phyloP scores from a whole-genome alignment of 2,797 vertebrate genomes.

The Acipenser transmontanus region DNA sequence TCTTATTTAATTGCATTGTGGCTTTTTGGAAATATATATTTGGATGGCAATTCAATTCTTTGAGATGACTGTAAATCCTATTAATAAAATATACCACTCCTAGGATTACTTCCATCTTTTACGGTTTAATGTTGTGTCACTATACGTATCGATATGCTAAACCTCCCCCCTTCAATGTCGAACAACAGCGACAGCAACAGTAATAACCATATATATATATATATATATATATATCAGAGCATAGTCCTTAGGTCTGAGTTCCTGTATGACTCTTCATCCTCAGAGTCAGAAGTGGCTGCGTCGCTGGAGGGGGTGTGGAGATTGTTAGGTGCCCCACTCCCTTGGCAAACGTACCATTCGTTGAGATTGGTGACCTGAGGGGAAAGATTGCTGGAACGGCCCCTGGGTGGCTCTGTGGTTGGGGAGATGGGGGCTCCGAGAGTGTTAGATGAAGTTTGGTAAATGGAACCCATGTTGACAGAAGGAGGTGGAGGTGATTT shows the following conservation, averaged over 20 bases:
- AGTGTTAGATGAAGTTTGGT: slow-evolving; percentile 67
- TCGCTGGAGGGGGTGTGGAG: slow-evolving; percentile 86
- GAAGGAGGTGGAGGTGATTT: slow-evolving; percentile 87
- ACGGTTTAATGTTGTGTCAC: too few species aligned
- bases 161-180: too few species aligned
- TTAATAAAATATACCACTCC: slow-evolving; percentile 11
- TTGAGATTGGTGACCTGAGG: slow-evolving; percentile 96
- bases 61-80: slow-evolving; percentile 28
- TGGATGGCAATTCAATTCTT: too few species aligned
- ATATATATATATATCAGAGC: slow-evolving; percentile 58
- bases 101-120: too few species aligned
- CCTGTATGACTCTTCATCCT: slow-evolving; percentile 82
- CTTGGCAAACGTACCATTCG: slow-evolving; percentile 97
- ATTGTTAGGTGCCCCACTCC: slow-evolving; percentile 75
- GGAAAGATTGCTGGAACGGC: slow-evolving; percentile 74
- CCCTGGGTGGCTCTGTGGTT: slow-evolving; percentile 64
- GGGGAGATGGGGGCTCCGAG: slow-evolving; percentile 74
- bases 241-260: slow-evolving; percentile 80
- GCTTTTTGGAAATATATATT: too few species aligned
- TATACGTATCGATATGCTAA: too few species aligned
- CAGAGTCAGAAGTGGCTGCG: slow-evolving; percentile 77
- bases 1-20: too few species aligned
- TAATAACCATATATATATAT: too few species aligned
- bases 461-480: slow-evolving; percentile 58
- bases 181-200: too few species aligned